Conservation (phyloP, 2,888 invertebrate species). For the Catocala fraxini region DNA sequence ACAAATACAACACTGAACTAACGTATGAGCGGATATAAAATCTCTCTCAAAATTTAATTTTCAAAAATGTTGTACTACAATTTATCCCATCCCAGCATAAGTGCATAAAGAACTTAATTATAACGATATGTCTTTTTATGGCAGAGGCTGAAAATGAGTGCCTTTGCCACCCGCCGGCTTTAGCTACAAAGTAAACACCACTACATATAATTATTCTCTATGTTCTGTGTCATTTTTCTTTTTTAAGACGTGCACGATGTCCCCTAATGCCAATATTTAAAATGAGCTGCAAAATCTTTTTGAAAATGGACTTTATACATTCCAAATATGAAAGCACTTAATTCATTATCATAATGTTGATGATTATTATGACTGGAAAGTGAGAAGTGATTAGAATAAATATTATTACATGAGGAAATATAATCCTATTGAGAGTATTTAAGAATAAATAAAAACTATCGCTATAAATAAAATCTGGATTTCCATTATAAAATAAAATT, state of each 20-base stretch:
- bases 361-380: too few relatives aligned
- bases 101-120: constrained; percentile 33
- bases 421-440: too few relatives aligned
- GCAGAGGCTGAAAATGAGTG: constrained; percentile 36
- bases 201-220: constrained; percentile 31
- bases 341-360: too few relatives aligned
- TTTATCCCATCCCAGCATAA: not conserved
- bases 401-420: too few relatives aligned
- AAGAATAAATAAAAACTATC: too few relatives aligned
- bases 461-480: too few relatives aligned
- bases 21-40: too few relatives aligned
- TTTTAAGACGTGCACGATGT: not conserved
- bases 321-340: too few relatives aligned
- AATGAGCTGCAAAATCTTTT: not conserved
- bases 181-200: constrained; percentile 39
- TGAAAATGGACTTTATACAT: not conserved
- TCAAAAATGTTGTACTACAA: not conserved
- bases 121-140: constrained; percentile 31
- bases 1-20: too few relatives aligned
- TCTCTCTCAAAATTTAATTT: too few relatives aligned
- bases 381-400: too few relatives aligned
- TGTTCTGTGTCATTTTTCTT: constrained; percentile 8
- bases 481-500: too few relatives aligned
- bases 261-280: not conserved
- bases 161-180: constrained; percentile 37